Percentiles rank a stretch among this genome's conserved stretches.
Conservation (phyloP, 53 echinoderm and acorn worm species). For the Patiria pectinifera region DNA sequence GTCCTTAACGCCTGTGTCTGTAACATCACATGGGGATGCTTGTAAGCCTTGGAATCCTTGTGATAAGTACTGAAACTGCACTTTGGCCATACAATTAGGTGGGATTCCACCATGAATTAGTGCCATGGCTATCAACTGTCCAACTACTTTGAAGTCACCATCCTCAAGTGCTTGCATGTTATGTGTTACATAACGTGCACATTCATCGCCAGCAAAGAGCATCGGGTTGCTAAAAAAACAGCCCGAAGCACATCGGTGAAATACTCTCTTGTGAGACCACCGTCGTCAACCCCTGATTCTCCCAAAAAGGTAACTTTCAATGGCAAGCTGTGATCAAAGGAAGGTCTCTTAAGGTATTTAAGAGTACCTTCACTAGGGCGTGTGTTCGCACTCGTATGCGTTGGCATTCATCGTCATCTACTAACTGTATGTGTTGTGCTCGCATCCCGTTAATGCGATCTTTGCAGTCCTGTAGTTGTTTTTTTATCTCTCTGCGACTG, state of each 20-base stretch:
- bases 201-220: background rate
- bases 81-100: background rate
- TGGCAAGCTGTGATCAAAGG: background rate
- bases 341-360: background rate
- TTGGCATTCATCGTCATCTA: too few relatives aligned
- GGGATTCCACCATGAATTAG: constrained; percentile 9
- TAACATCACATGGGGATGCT: too few relatives aligned
- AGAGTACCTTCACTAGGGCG: too few relatives aligned
- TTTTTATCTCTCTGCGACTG: too few relatives aligned
- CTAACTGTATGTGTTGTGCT: too few relatives aligned
- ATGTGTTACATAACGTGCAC: background rate
- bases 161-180: background rate
- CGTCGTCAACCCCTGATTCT: constrained; percentile 25
- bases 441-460: too few relatives aligned
- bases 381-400: too few relatives aligned
- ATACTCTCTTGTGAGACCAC: constrained; percentile 20
- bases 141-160: background rate
- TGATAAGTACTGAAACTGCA: background rate
- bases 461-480: too few relatives aligned
- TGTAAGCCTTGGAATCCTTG: too few relatives aligned
- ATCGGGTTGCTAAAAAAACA: too few relatives aligned
- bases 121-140: constrained; percentile 2
- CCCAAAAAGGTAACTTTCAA: background rate
- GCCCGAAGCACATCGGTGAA: background rate
- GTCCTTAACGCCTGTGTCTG: too few relatives aligned